Conservation (phyloP, 2,888 invertebrate genomes). For the Drosophila picticornis region DNA sequence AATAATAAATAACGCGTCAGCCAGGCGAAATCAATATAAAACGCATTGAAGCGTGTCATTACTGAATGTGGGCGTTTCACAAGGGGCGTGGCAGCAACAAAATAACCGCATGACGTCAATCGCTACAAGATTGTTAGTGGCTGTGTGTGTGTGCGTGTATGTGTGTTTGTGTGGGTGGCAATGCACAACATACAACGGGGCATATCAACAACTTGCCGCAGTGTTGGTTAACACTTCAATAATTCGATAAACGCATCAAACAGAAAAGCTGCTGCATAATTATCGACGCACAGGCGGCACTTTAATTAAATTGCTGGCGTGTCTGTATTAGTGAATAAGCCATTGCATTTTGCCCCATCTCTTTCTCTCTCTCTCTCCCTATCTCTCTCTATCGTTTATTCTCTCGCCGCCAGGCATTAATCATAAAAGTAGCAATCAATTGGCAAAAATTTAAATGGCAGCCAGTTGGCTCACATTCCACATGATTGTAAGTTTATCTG, state of each 20-base stretch:
- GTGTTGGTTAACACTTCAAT: slow-evolving; percentile 78
- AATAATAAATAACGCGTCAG: slow-evolving; percentile 71
- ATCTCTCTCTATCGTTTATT: not conserved
- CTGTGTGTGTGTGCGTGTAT: slow-evolving; percentile 6
- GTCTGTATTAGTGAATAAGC: slow-evolving; percentile 40
- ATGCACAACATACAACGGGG: slow-evolving; percentile 33
- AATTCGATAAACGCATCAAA: slow-evolving; percentile 81
- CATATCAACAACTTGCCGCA: slow-evolving; percentile 73
- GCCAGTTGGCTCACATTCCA: slow-evolving; percentile 44
- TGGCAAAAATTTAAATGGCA: slow-evolving; percentile 58
- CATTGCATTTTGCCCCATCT: slow-evolving; percentile 6
- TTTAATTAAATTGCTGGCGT: slow-evolving; percentile 58
- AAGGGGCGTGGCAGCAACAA: slow-evolving; percentile 50
- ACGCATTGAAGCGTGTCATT: slow-evolving; percentile 71
- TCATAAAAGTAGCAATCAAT: slow-evolving; percentile 76
- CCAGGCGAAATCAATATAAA: slow-evolving; percentile 73
- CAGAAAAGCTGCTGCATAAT: slow-evolving; percentile 77
- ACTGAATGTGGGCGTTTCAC: slow-evolving; percentile 37
- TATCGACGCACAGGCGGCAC: slow-evolving; percentile 58
- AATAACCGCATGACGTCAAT: slow-evolving; percentile 62
- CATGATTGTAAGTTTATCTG: slow-evolving; percentile 16
- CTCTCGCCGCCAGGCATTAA: slow-evolving; percentile 39
- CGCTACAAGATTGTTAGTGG: slow-evolving; percentile 20
- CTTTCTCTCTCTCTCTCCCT: not conserved
- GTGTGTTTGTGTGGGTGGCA: slow-evolving; percentile 13